These are phyloP conservation scores for Anarhynchus alexandrinus DNA, from an alignment of 2,113 vertebrate genomes.

Conservation along the genomic window DNA sequence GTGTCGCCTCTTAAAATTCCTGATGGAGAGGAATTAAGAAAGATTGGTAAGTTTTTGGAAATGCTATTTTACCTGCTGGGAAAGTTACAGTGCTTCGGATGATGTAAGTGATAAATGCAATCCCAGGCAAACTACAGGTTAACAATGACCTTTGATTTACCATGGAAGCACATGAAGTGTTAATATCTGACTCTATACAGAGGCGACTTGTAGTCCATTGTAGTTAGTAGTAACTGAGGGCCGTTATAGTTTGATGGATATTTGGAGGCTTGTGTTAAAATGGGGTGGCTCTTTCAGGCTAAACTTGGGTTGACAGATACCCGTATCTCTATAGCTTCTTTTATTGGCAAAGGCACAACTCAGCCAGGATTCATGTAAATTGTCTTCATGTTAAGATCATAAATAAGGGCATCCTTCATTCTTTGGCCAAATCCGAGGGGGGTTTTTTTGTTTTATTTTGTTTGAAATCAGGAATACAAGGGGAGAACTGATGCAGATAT, in stretches of 20 bases:
- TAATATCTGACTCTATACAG: neutral
- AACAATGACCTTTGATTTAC: neutral
- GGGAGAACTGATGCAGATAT: neutral
- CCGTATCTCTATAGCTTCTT: neutral
- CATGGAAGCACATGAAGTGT: neutral
- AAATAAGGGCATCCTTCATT: neutral
- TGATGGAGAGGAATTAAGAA: neutral
- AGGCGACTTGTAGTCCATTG: neutral
- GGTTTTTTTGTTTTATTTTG: neutral
- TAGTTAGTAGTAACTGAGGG: neutral
- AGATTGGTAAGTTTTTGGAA: neutral
- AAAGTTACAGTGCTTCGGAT: neutral
- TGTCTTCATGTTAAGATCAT: neutral
- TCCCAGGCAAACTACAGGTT: neutral
- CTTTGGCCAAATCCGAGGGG: neutral
- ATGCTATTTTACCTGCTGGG: neutral
- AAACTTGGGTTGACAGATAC: neutral
- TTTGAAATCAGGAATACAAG: neutral
- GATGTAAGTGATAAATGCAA: neutral
- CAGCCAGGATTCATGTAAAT: neutral
- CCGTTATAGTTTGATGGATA: neutral
- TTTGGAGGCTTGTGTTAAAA: conserved; percentile 39
- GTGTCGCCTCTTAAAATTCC: neutral
- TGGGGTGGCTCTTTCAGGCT: conserved; percentile 19
- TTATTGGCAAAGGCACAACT: neutral